Base-by-base conservation (phyloP, 2,888 invertebrate species). In the Balanococcus diminutus region DNA sequence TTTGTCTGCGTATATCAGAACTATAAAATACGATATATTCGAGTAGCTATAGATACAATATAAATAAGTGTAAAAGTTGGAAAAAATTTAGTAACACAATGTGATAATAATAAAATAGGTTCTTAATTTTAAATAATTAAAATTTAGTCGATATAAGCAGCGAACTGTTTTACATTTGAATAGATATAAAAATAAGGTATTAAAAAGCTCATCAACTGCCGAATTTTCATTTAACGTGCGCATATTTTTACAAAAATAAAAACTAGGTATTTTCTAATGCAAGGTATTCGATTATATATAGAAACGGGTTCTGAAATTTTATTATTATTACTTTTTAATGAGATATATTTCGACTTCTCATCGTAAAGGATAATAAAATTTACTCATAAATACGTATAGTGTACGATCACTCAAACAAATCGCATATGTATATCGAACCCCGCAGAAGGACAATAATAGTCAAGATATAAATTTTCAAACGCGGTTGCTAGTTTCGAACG, bases 261-360 rank as follows among this genome's bases (percentile, higher is more conserved):
- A 79, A 36, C 36, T 19, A 51, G 6, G 4, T 51, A 14, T 79
- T 36, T 79, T 36, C 36, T 36, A 28, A 32, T 79, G 28, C 36
- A 79, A 14, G 14, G n/a, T 72, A 72, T 32, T 31, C 72, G 72
- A 72, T 28, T 72, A 72, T 79, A 36, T 28, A 67, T 32, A n/a
- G 75, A 36, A 79, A 36, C 75, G 5, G 36, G 75, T 79, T 79
- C 19, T 36, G 75, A 79, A 67, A 79, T 79, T 79, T 79, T 79
- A 79, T 79, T 36, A 36, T 79, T 79, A 79, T 79, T 79, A 79
- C 75, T 79, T 79, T 79, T 79, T 79, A 79, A 79, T 79, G 75
- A 79, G 75, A 36, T 79, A 36, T 79, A 79, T 36, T 36, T 9
- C 75, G 31, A 79, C 75, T 36, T 79, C 75, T 79, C 32, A 36